Base-by-base conservation (phyloP, 2,888 invertebrate species). In the Protophormia terraenovae region DNA sequence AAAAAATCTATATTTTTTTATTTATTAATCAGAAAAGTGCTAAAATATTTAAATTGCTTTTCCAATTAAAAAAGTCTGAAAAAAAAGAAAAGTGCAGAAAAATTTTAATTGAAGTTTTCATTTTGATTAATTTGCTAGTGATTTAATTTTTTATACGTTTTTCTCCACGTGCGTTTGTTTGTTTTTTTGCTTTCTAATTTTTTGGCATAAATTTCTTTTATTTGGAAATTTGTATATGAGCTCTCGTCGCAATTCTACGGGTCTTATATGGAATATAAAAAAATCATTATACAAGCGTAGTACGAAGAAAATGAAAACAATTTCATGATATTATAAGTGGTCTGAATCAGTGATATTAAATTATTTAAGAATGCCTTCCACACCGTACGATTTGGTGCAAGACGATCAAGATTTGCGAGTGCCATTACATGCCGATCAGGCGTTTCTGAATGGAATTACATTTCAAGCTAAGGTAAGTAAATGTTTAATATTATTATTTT, bases 341-440 rank as follows among this genome's bases (percentile, higher is more conserved):
- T 92, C 92, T 89, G 93, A 93, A 91, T 92, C 93, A 91, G 92
- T 92, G 90, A 90, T 93, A 91, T 89, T 92, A 89, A 92, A 92
- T 90, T 92, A 92, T 90, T 90, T 92, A 87, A 96, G 94, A 93
- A 97, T 97, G 97, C 96, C 97, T 92, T 96, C 97, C 90, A 97
- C 96, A 93, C 94, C 94, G 89, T 99, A 99, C 94, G 97, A 98
- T 93, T 95, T 98, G 93, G 98, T 99, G 91, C 97, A 97, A 89
- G 99, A 99, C 93, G 98, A 98, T 91, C 98, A 97, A 93, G 99
- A 99, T 93, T 96, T 97, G 86, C 95, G 98, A 91, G 97, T 99
- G 91, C 98, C 99, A n/a, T 94, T 99, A 88, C 98, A 99, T 93
- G 96, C 98, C 84, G 99, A 99, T 88, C 98, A 98, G 93, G 98